Evolutionary conservation across 1,140 invertebrate genomes (phyloP), one percentile per base, ranked within the genome.

Genomic region (Trichonephila clavipes): DNA sequence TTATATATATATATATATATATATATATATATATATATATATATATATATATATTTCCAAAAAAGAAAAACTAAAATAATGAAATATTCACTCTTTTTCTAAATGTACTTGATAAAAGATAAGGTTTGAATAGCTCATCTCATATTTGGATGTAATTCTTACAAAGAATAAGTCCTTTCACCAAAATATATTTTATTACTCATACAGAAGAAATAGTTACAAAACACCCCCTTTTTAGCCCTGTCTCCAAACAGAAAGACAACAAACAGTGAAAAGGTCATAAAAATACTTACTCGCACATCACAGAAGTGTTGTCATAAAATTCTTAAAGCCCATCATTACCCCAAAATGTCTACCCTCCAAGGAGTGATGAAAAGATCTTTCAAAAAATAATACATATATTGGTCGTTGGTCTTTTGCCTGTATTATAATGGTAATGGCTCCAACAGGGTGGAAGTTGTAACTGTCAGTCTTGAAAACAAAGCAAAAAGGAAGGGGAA

Each of bases 291-390:
- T 40, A 24, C 8, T 24, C 72, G 12, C 72, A 77, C n/a, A 14
- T 24, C 12, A 77, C 19, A 24, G 72, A 77, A 24, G 72, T 28
- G 72, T 77, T 77, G 72, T 77, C 72, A 77, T 77, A 77, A 77
- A 77, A 77, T 77, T 40, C 72, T 21, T 77, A 77, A 77, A 40
- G 34, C 72, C 72, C 72, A 77, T 77, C 34, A 77, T 40, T 28
- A 40, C 72, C 24, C 51, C 51, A 51, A 40, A 77, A 77, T 77
- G 72, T 24, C 28, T 77, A 10, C 62, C 62, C 16, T 64, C 62
- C 18, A 64, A 64, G 62, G 72, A 77, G 72, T 28, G 16, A 77
- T 77, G 72, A 24, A 24, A 24, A 28, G 72, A 28, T 8, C 24
- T 77, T 77, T 77, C 72, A 19, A n/a, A 16, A 40, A 21, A 64